phyloP scores from a whole-genome alignment of 2,797 vertebrate genomes.

The Notoglanidium macrostoma region DNA sequence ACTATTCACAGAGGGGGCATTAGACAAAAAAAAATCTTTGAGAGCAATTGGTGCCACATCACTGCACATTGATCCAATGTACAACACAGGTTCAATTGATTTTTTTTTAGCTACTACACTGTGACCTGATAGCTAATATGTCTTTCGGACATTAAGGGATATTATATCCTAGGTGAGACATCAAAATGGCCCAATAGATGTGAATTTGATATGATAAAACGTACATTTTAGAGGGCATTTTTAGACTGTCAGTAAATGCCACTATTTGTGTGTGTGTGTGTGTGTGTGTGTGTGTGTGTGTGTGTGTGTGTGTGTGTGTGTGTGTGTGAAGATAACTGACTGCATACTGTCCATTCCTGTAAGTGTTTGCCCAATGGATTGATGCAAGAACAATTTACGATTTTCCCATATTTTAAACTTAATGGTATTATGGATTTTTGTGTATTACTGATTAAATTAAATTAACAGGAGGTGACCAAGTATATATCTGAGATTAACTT shows the following conservation, averaged over 20 bases:
- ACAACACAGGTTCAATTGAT: conserved; percentile 27
- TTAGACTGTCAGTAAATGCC: conserved; percentile 27
- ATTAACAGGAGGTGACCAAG: not conserved
- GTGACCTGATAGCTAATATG: conserved; percentile 30
- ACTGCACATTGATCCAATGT: not conserved
- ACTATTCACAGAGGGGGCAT: not conserved
- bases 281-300: conserved; percentile 27
- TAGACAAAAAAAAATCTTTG: not conserved
- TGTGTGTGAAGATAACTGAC: not conserved
- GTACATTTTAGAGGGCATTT: conserved; percentile 39
- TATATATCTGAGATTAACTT: not conserved
- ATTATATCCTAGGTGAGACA: conserved; percentile 15
- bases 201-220: conserved; percentile 57
- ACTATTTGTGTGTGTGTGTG: not conserved
- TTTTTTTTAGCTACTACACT: conserved; percentile 30
- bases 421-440: not conserved
- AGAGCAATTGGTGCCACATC: not conserved
- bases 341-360: not conserved
- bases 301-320: not conserved
- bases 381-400: not conserved
- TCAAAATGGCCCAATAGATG: conserved; percentile 36
- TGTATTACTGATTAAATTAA: not conserved
- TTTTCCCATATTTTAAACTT: not conserved
- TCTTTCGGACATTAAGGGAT: not conserved
- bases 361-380: not conserved